phyloP scores from a whole-genome alignment of 2,113 vertebrate genomes.

The Pavo muticus region DNA sequence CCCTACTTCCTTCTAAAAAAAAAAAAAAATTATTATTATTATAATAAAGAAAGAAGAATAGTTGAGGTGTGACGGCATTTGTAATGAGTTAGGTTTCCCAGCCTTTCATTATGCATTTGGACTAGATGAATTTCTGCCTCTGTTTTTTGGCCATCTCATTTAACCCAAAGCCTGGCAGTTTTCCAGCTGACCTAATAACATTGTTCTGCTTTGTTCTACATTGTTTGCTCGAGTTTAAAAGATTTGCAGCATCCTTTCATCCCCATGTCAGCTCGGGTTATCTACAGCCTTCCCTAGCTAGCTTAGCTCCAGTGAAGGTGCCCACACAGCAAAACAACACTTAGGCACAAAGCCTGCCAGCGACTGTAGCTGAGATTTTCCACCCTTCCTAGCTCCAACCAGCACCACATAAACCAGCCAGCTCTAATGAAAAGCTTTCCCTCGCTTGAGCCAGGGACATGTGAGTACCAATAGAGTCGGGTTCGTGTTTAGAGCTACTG shows the following conservation, averaged over 20 bases:
- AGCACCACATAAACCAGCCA: background rate
- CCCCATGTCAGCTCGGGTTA: slow-evolving; percentile 50
- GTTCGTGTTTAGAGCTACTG: slow-evolving; percentile 51
- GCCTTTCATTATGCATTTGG: background rate
- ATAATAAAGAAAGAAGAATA: background rate
- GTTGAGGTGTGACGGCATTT: background rate
- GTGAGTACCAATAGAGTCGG: background rate
- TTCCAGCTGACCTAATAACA: slow-evolving; percentile 58
- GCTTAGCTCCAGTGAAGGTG: slow-evolving; percentile 20
- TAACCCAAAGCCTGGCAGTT: slow-evolving; percentile 35
- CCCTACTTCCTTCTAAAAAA: slow-evolving; percentile 44
- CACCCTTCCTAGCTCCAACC: slow-evolving; percentile 9
- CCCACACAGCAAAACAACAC: slow-evolving; percentile 33
- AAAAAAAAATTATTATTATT: background rate
- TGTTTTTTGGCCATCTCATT: background rate
- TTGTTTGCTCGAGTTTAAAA: slow-evolving; percentile 58
- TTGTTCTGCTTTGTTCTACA: slow-evolving; percentile 52
- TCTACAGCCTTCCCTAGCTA: slow-evolving; percentile 56
- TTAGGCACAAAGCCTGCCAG: slow-evolving; percentile 27
- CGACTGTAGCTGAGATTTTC: slow-evolving; percentile 49
- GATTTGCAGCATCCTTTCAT: slow-evolving; percentile 59
- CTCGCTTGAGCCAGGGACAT: background rate
- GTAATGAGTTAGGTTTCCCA: background rate
- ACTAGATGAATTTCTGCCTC: slow-evolving; percentile 21
- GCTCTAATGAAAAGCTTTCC: slow-evolving; percentile 51